Base-by-base conservation (phyloP, 2,888 invertebrate genomes). In the Habroteleia sp. region DNA sequence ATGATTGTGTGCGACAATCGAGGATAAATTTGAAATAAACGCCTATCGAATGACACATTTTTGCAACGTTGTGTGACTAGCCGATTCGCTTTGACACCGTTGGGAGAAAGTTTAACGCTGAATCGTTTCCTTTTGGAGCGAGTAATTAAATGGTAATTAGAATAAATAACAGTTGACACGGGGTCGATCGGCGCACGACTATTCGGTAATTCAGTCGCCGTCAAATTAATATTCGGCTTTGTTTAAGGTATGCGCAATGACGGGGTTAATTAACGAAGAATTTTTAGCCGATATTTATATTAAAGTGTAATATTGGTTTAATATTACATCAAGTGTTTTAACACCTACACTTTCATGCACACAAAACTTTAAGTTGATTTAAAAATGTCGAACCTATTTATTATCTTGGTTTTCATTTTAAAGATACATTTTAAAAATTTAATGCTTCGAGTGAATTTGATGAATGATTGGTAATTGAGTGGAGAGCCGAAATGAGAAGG, bases 151-250 rank as follows among this genome's bases (percentile, higher is more conserved):
- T 50, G 50, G 41, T 63, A 48, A 63, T 63, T 63, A 63, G 50
- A 48, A 63, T 63, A 50, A 50, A 63, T 63, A 63, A 63, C 50
- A 50, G 39, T 44, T 44, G 44, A 58, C 35, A 44, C 35, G 58
- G 31, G 58, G 35, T 35, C 33, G 58, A 44, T 35, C 35, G 31
- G 39, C 23, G 39, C 50, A 31, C 62, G 50, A 50, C 52, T 42
- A 63, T 50, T 63, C 50, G 63, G 52, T 50, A 48, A 52, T 48
- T 62, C 62, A 39, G 48, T 62, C 48, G 48, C 42, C 50, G 33
- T 52, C 41, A 50, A 63, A 63, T 63, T 63, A 50, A 63, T 63
- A 63, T 63, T 42, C 42, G n/a, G 50, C 50, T 39, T 63, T 52
- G 35, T 63, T 63, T 39, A 50, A 33, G 23, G 33, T 42, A 31